Base-by-base conservation (phyloP, 2,797 vertebrate genomes). In the Nannoperca obscura region DNA sequence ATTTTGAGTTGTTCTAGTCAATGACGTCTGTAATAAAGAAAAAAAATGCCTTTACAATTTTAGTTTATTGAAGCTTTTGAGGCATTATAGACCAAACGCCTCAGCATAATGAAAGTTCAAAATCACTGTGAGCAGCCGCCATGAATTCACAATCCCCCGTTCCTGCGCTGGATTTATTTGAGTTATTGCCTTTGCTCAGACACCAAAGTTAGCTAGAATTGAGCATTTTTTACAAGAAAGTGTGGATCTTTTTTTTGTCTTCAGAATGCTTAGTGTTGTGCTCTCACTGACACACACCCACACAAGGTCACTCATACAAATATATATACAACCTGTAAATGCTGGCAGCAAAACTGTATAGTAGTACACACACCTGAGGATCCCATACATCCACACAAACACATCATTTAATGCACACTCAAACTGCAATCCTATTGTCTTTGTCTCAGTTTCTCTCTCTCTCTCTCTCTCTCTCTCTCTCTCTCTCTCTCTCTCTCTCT, bases 171-270 rank as follows among this genome's bases (percentile, higher is more conserved):
- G 64, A 71, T 80, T 74, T 57, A 14, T 80, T 76, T 70, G 34
- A 74, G 59, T 60, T 60, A 64, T 69, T 80, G 36, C 60, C 72
- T 27, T 75, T 2, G 8, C 76, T 86, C 14, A 47, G 59, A 55
- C 0, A 8, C 46, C 34, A 36, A 71, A 53, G 8, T 67, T 30
- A 20, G 19, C 40, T 22, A 5, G 13, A 53, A 65, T 27, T 66
- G 12, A 44, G 2, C 12, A 0, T 47, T 47, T 63, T 63, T 46
- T 38, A 49, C 24, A 50, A 47, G 17, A 58, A 53, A 57, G 34
- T 55, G 9, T 59, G 36, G 17, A 22, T 42, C 2, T 60, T 57
- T 55, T 58, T 55, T 0, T 55, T 68, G 49, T 62, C 13, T 59
- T 59, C 13, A 20, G 49, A 54, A 27, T 3, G 38, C n/a, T 62